Conservation (phyloP, 2,888 invertebrate genomes). For the Trichopoda pennipes region DNA sequence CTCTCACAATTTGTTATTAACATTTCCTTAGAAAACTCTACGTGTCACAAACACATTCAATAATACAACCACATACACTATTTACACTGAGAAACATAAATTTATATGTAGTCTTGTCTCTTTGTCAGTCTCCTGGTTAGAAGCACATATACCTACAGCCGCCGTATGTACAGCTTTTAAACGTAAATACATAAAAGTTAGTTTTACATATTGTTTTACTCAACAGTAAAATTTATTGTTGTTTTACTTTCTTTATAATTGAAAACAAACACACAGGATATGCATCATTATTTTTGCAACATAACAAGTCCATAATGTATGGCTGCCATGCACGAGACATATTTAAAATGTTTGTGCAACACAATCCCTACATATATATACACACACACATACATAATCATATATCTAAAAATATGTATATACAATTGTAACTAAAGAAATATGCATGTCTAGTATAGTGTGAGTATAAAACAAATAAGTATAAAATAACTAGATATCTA, state of each 20-base stretch:
- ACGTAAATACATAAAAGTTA: neutral
- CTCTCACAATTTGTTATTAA: neutral
- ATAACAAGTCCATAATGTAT: slow-evolving; percentile 13
- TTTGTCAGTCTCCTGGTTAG: neutral
- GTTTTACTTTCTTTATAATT: slow-evolving; percentile 17
- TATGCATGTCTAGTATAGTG: too few relatives aligned
- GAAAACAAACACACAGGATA: slow-evolving; percentile 36
- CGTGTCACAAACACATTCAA: neutral
- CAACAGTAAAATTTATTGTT: neutral
- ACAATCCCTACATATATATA: neutral
- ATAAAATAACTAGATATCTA: too few relatives aligned
- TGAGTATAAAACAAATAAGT: too few relatives aligned
- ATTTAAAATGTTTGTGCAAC: neutral
- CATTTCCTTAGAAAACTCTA: neutral
- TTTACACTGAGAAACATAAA: neutral
- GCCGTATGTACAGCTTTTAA: too few relatives aligned
- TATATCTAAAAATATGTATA: too few relatives aligned
- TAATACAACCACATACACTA: neutral
- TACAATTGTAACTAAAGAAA: too few relatives aligned
- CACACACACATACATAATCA: too few relatives aligned
- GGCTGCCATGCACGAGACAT: neutral
- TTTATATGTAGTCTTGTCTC: neutral
- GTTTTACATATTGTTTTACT: neutral
- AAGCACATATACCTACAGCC: neutral
- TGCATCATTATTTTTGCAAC: slow-evolving; percentile 54